Evolutionary conservation across 1,140 invertebrate species (phyloP).

Genomic region (Plutomurus gul): DNA sequence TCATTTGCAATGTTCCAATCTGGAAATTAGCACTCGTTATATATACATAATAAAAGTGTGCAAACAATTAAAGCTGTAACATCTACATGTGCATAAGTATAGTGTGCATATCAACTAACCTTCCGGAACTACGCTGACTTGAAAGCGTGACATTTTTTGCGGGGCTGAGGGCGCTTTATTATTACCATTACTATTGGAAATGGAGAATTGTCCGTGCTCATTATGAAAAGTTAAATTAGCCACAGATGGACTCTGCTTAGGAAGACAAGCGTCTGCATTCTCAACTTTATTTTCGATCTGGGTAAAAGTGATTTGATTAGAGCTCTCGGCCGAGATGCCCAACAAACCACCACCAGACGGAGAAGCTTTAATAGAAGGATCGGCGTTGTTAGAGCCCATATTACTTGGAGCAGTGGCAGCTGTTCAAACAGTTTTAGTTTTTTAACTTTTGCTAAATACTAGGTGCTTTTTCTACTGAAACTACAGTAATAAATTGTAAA

Average conservation of each 20-base stretch:
- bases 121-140: constrained; percentile 62
- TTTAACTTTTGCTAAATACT: not conserved
- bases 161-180: not conserved
- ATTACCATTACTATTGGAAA: constrained; percentile 4
- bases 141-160: constrained; percentile 61
- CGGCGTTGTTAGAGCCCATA: constrained; percentile 15
- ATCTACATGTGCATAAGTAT: not conserved
- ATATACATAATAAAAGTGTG: not conserved
- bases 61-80: not conserved
- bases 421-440: constrained; percentile 2
- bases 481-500: not conserved
- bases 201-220: not conserved
- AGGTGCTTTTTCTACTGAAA: not conserved
- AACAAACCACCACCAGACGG: constrained; percentile 6
- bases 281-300: not conserved
- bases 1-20: too few relatives aligned
- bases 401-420: constrained; percentile 1
- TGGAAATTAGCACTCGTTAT: too few relatives aligned
- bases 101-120: not conserved
- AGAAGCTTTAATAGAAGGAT: constrained; percentile 18
- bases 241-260: not conserved
- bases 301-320: not conserved
- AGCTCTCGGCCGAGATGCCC: not conserved
- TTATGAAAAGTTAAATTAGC: not conserved
- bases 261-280: not conserved